phyloP scores from a whole-genome alignment of 2,888 invertebrate genomes.

The Hyles lineata region DNA sequence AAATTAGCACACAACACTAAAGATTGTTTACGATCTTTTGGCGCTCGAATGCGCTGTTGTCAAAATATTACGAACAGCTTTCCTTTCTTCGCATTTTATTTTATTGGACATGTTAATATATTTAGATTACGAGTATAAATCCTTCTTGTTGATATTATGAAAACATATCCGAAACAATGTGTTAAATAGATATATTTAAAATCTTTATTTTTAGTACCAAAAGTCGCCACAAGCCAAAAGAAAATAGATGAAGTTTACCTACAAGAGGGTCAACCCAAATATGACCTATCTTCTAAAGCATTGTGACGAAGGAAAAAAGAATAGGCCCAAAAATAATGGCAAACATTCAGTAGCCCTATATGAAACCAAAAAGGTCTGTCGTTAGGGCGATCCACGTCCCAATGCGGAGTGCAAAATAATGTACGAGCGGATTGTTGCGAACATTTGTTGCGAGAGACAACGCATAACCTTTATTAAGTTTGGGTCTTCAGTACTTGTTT shows the following conservation, averaged over 20 bases:
- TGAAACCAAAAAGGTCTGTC: conserved; percentile 30
- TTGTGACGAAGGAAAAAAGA: conserved; percentile 14
- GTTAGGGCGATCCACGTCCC: conserved; percentile 29
- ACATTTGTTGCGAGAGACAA: conserved; percentile 29
- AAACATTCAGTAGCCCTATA: conserved; percentile 24
- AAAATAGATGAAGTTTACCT: background rate
- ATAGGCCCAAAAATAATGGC: conserved; percentile 25
- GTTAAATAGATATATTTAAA: too few species aligned
- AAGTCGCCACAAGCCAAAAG: too few species aligned
- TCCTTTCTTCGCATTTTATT: too few species aligned
- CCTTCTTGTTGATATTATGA: too few species aligned
- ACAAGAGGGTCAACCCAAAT: background rate
- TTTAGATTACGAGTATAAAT: too few species aligned
- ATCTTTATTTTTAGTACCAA: too few species aligned
- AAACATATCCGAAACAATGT: too few species aligned
- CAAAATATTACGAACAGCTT: too few species aligned
- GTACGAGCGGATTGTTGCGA: conserved; percentile 27
- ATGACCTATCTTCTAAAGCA: conserved; percentile 12
- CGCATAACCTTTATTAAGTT: conserved; percentile 23
- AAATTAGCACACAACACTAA: too few species aligned
- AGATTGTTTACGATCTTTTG: too few species aligned
- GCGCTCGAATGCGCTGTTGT: too few species aligned
- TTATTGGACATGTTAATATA: too few species aligned
- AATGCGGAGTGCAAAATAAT: conserved; percentile 32
- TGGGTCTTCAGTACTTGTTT: background rate